Conservation (phyloP, 2,797 vertebrate species). For the Carcharodon carcharias region DNA sequence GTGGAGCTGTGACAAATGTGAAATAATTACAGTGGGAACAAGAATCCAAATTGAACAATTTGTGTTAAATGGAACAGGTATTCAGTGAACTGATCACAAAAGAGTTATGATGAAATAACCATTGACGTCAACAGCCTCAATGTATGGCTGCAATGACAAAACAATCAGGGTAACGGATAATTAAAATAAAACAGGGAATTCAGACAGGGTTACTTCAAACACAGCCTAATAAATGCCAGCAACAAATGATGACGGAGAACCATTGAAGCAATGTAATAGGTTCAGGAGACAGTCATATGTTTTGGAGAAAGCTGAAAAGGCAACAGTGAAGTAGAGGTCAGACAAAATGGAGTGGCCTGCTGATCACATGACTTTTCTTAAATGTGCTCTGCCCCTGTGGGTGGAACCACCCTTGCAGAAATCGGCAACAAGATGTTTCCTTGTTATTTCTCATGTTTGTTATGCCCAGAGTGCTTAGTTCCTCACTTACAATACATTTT, state of each 20-base stretch:
- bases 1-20: background rate
- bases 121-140: background rate
- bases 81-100: background rate
- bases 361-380: background rate
- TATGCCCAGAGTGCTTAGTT: background rate
- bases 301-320: background rate
- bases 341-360: background rate
- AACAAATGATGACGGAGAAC: background rate
- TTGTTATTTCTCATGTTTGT: background rate
- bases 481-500: background rate
- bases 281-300: background rate
- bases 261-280: background rate
- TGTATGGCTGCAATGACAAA: background rate
- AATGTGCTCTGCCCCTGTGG: background rate
- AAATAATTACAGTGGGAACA: background rate
- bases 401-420: background rate
- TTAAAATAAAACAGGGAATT: background rate
- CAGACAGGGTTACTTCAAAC: background rate
- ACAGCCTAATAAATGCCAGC: background rate
- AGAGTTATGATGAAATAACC: background rate
- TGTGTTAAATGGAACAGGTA: background rate
- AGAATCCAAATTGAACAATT: background rate
- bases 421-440: background rate
- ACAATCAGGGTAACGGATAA: background rate
- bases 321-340: background rate